Conservation (phyloP, 2,888 invertebrate genomes). For the Trichacis sp. region DNA sequence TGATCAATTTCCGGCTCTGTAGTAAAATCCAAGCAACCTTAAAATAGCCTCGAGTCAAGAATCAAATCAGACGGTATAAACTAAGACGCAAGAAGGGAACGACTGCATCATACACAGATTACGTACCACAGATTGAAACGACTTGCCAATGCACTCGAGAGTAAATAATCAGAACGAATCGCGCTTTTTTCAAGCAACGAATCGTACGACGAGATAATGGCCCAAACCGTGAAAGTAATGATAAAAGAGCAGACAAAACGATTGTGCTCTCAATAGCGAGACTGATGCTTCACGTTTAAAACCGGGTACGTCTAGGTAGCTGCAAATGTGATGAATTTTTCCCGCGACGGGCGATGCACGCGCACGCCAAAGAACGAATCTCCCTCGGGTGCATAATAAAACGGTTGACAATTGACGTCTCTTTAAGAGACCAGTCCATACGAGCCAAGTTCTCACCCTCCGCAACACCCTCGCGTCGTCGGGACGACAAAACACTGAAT, state of each 20-base stretch:
- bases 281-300: slow-evolving; percentile 18
- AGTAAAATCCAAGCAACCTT: slow-evolving; percentile 24
- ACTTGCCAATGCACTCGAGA: not conserved
- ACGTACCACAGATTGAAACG: too few relatives aligned
- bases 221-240: not conserved
- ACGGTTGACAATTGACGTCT: slow-evolving; percentile 65
- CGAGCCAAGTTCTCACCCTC: slow-evolving; percentile 56
- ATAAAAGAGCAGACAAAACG: slow-evolving; percentile 4
- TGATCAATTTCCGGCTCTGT: slow-evolving; percentile 22
- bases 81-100: slow-evolving; percentile 9
- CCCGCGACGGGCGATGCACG: slow-evolving; percentile 32
- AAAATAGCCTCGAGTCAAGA: slow-evolving; percentile 13
- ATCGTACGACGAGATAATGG: slow-evolving; percentile 13
- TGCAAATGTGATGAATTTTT: slow-evolving; percentile 49
- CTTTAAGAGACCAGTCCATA: slow-evolving; percentile 63
- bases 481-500: slow-evolving; percentile 65
- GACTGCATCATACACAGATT: too few relatives aligned
- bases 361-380: slow-evolving; percentile 53
- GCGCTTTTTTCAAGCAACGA: not conserved
- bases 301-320: slow-evolving; percentile 22
- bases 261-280: slow-evolving; percentile 2
- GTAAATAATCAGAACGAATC: not conserved
- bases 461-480: slow-evolving; percentile 48
- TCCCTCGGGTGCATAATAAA: slow-evolving; percentile 60
- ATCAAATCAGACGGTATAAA: slow-evolving; percentile 20